A percentile compares a stretch with the other conserved stretches of the same genome.
Evolutionary conservation across 2,797 vertebrate genomes (phyloP).

Genomic region (Pangasius krempfi): DNA sequence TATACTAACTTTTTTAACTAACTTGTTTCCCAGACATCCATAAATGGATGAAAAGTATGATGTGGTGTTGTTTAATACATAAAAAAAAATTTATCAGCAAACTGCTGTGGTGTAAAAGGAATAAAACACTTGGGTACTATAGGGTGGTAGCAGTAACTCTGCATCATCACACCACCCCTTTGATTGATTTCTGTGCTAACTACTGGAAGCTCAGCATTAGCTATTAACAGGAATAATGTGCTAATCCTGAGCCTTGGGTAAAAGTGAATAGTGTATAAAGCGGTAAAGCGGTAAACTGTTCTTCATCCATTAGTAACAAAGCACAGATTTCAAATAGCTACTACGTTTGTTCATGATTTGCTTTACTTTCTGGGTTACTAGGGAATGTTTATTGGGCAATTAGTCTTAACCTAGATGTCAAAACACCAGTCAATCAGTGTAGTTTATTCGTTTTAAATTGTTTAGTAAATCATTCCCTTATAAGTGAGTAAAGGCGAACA

Average conservation of each 20-base stretch:
- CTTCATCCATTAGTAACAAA: neutral
- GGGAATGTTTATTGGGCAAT: neutral
- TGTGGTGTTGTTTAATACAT: too few relatives aligned
- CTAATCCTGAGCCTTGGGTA: neutral
- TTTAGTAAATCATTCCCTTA: constrained; percentile 8
- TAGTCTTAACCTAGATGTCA: neutral
- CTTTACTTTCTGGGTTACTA: neutral
- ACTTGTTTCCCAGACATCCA: too few relatives aligned
- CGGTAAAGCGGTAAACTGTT: neutral
- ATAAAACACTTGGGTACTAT: too few relatives aligned
- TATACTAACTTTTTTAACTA: too few relatives aligned
- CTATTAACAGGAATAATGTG: neutral
- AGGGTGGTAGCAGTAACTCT: too few relatives aligned
- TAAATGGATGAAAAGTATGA: too few relatives aligned
- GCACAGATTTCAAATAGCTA: neutral
- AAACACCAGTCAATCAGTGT: neutral
- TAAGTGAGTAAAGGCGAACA: neutral
- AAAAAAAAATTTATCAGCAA: too few relatives aligned
- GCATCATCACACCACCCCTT: too few relatives aligned
- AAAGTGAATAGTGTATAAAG: neutral
- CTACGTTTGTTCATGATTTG: neutral
- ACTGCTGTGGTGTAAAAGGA: too few relatives aligned
- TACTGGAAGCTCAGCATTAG: neutral
- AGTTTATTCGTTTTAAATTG: neutral
- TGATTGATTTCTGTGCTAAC: neutral